A percentile compares a stretch with the other conserved stretches of the same genome.
Conservation (phyloP, 1,140 invertebrate species). For the Aphis craccivora region DNA sequence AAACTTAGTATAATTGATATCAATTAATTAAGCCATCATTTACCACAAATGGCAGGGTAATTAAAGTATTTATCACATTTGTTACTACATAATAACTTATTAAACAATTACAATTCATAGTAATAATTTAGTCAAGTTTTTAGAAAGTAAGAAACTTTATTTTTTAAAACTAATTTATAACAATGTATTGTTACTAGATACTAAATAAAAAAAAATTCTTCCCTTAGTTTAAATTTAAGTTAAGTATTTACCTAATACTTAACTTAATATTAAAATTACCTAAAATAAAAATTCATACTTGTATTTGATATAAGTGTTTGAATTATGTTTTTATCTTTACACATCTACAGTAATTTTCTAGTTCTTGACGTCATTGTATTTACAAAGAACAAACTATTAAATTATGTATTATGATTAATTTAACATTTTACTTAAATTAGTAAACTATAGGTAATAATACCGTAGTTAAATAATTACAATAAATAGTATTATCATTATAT, state of each 20-base stretch:
- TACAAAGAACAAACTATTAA: too few species aligned
- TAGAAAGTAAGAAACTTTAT: neutral
- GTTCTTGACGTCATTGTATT: too few species aligned
- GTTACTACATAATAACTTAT: neutral
- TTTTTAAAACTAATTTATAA: neutral
- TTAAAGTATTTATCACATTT: slow-evolving; percentile 11
- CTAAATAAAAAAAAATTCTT: neutral
- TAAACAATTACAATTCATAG: too few species aligned
- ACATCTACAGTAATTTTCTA: too few species aligned
- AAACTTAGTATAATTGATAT: neutral
- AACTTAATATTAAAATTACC: neutral
- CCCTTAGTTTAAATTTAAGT: neutral
- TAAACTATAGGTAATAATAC: too few species aligned
- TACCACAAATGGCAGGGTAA: neutral
- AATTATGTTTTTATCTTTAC: too few species aligned
- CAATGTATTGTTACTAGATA: neutral
- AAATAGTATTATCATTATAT: too few species aligned
- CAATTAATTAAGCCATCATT: neutral
- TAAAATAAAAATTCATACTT: neutral
- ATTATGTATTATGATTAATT: too few species aligned
- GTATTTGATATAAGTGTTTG: too few species aligned
- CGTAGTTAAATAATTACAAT: too few species aligned
- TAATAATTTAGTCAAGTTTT: too few species aligned
- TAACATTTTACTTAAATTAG: too few species aligned
- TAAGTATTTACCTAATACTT: neutral